phyloP scores from a whole-genome alignment of 2,888 invertebrate species.

The Lasioglossum pauxillum region DNA sequence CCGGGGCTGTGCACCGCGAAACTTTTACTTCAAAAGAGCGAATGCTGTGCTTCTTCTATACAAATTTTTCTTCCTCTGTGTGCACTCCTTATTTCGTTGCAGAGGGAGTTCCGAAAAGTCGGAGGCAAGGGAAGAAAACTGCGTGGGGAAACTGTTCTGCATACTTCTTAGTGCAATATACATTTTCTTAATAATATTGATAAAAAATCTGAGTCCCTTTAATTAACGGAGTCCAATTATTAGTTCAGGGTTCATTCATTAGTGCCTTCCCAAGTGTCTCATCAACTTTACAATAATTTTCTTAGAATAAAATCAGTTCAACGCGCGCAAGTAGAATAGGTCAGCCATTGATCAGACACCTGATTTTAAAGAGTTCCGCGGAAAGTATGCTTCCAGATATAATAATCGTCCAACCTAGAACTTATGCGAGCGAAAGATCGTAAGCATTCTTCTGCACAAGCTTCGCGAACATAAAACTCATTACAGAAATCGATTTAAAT shows the following conservation, averaged over 20 bases:
- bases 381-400: constrained; percentile 74
- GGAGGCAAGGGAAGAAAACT: not conserved
- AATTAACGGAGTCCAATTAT: not conserved
- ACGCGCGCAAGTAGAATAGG: constrained; percentile 3
- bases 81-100: not conserved
- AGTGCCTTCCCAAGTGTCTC: not conserved
- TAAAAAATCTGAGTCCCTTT: not conserved
- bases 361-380: constrained; percentile 27
- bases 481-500: not conserved
- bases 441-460: constrained; percentile 57
- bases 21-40: not conserved
- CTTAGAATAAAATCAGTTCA: not conserved
- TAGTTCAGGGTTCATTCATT: not conserved
- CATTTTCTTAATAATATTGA: not conserved
- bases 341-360: not conserved
- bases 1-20: not conserved
- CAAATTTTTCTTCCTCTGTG: not conserved
- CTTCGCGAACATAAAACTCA: constrained; percentile 45
- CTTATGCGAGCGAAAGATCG: constrained; percentile 45
- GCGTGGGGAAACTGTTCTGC: not conserved
- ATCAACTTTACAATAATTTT: not conserved
- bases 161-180: not conserved
- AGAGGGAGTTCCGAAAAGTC: not conserved
- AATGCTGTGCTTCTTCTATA: not conserved
- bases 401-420: constrained; percentile 74